Evolutionary conservation across 2,113 vertebrate genomes (phyloP).

Genomic region (Epinephelus lanceolatus): DNA sequence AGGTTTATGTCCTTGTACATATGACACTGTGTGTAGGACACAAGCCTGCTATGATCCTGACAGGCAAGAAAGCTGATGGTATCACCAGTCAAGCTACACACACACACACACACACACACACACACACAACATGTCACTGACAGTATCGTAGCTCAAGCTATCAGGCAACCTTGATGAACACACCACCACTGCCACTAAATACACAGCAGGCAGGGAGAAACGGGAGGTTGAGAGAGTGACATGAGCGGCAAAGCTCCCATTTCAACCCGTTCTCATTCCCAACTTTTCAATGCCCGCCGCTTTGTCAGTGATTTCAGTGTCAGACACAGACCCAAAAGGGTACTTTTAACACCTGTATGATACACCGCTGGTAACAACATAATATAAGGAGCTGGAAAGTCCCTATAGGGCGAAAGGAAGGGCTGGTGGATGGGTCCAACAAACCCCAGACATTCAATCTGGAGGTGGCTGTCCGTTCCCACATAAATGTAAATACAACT

Average conservation of each 20-base stretch:
- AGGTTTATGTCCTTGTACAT: conserved; percentile 32
- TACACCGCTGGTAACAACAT: too few species aligned
- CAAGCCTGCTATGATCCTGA: conserved; percentile 39
- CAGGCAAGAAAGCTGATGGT: conserved; percentile 35
- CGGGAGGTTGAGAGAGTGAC: not conserved
- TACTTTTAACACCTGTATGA: too few species aligned
- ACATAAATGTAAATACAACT: too few species aligned
- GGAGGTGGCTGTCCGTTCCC: too few species aligned
- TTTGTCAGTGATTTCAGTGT: too few species aligned
- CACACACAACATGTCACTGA: conserved; percentile 6
- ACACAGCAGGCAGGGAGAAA: conserved; percentile 11
- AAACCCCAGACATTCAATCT: too few species aligned
- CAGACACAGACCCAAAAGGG: too few species aligned
- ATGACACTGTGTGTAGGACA: not conserved
- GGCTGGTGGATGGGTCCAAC: too few species aligned
- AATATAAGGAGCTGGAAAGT: too few species aligned
- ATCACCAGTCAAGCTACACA: conserved; percentile 18
- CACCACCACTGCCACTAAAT: conserved; percentile 5
- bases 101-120: not conserved
- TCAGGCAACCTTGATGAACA: conserved; percentile 47
- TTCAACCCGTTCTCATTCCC: too few species aligned
- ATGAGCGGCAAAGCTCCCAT: conserved; percentile 5
- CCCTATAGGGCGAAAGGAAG: too few species aligned
- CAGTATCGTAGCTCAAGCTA: conserved; percentile 45
- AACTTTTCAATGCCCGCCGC: too few species aligned